Conservation (phyloP, 2,888 invertebrate genomes). For the Scaeva pyrastri region DNA sequence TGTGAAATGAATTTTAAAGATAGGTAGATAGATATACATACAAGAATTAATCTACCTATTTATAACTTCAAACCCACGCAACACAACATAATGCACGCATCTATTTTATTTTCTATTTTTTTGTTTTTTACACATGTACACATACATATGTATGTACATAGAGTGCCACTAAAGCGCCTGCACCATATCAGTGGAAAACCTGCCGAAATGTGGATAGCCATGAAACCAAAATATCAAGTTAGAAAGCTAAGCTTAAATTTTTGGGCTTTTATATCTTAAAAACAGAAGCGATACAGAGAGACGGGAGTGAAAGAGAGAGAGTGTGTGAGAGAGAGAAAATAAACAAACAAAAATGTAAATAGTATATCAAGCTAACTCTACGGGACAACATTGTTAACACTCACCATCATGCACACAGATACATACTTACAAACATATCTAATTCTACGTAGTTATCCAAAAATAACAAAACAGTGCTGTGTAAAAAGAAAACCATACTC, state of each 20-base stretch:
- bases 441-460: conserved; percentile 15
- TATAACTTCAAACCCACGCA: conserved; percentile 50
- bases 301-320: not conserved
- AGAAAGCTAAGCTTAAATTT: conserved; percentile 26
- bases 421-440: not conserved
- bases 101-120: conserved; percentile 7
- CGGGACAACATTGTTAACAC: conserved; percentile 11
- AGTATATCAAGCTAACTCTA: not conserved
- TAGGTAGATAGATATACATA: not conserved
- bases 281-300: not conserved
- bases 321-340: not conserved
- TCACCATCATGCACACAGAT: not conserved
- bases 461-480: conserved; percentile 17
- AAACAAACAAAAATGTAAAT: not conserved
- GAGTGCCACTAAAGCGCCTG: conserved; percentile 11
- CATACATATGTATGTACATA: not conserved
- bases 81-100: conserved; percentile 43
- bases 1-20: not conserved
- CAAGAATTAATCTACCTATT: conserved; percentile 32
- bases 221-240: conserved; percentile 2
- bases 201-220: conserved; percentile 34
- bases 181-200: not conserved
- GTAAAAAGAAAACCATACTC: not conserved
- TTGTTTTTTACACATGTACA: not conserved
- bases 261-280: not conserved